Conservation (phyloP, 2,113 vertebrate genomes). For the Cottus gobio region DNA sequence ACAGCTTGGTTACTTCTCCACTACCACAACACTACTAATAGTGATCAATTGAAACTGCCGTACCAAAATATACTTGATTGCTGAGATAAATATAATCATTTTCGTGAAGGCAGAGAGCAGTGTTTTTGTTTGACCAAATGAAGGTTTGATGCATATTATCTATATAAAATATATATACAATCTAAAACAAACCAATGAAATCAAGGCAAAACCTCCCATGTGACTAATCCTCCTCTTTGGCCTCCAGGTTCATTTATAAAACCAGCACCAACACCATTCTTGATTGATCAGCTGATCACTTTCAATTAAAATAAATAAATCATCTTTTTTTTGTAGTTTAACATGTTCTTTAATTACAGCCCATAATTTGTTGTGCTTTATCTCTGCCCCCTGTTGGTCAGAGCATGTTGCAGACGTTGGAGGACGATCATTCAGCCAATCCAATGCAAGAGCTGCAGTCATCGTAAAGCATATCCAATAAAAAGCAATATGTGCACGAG, state of each 20-base stretch:
- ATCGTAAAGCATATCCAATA: background rate
- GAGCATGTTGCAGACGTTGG: background rate
- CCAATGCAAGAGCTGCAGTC: background rate
- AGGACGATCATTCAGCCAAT: background rate
- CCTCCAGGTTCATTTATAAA: background rate
- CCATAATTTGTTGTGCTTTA: background rate
- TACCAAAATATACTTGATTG: background rate
- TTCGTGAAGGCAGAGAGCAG: too few relatives aligned
- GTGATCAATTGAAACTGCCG: background rate
- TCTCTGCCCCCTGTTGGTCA: conserved; percentile 21
- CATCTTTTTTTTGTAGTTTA: background rate
- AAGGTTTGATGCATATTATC: background rate
- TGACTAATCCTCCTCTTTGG: background rate
- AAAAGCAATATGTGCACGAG: background rate
- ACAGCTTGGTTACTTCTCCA: background rate
- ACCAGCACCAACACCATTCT: background rate
- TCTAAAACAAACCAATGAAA: background rate
- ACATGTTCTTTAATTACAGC: background rate
- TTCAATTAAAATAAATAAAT: background rate
- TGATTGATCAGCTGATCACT: background rate
- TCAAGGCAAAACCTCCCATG: background rate
- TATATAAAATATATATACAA: background rate
- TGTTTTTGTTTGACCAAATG: background rate
- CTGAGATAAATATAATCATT: background rate
- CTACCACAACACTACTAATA: background rate